These are phyloP conservation scores for Halcyon badia DNA, from an alignment of 2,797 vertebrate genomes.

Conservation along the genomic window DNA sequence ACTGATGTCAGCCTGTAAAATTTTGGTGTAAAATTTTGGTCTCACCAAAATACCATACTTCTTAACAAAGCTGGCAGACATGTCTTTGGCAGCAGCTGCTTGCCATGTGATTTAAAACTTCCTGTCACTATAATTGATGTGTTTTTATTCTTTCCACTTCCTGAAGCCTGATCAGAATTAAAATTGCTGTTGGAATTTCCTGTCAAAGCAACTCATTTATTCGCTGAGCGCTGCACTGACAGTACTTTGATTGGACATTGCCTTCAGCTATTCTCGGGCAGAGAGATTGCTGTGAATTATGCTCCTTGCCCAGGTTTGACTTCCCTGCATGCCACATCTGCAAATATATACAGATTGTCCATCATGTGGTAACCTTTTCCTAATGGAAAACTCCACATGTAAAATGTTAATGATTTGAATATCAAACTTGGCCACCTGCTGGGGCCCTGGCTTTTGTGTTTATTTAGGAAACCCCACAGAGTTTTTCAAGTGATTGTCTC, in stretches of 20 bases:
- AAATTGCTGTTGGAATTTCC: constrained; percentile 92
- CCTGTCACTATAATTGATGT: constrained; percentile 99
- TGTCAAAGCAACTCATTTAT: constrained; percentile 92
- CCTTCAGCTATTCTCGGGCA: constrained; percentile 81
- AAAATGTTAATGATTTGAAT: constrained; percentile 82
- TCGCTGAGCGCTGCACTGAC: constrained; percentile 82
- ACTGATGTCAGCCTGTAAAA: constrained; percentile 80
- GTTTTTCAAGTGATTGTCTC: constrained; percentile 80
- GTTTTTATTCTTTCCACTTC: constrained; percentile 96
- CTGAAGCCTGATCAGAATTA: constrained; percentile 96
- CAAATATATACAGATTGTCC: constrained; percentile 83
- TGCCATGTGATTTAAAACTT: constrained; percentile 97
- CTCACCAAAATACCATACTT: constrained; percentile 79
- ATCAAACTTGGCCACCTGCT: constrained; percentile 87
- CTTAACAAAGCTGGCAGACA: constrained; percentile 83
- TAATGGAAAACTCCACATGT: constrained; percentile 85
- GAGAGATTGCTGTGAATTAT: constrained; percentile 82
- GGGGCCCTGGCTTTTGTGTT: constrained; percentile 83
- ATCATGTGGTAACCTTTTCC: constrained; percentile 81
- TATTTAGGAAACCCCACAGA: constrained; percentile 81
- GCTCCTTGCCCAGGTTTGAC: constrained; percentile 67
- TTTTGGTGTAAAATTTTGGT: constrained; percentile 81
- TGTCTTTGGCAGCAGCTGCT: constrained; percentile 93
- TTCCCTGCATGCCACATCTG: constrained; percentile 77
- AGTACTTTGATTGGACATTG: constrained; percentile 87